These are phyloP conservation scores for Diacarnus erythraeanus DNA, from an alignment of 37 sponge, comb jelly and placozoan species.

Conservation along the genomic window DNA sequence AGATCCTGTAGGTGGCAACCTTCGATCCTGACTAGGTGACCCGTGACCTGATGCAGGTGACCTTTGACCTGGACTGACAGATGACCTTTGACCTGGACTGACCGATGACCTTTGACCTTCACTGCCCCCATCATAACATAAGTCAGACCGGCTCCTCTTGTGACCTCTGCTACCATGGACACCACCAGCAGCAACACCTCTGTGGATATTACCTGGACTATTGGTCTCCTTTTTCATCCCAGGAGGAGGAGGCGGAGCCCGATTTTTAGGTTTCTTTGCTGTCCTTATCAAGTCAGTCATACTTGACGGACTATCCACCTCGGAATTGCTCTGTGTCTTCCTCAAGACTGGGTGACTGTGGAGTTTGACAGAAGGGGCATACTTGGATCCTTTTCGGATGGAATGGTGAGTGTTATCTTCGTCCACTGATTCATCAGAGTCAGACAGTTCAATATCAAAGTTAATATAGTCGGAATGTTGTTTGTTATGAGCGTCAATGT, in stretches of 20 bases:
- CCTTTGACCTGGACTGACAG: neutral
- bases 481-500: neutral
- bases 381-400: neutral
- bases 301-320: neutral
- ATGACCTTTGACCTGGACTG: neutral
- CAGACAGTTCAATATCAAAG: neutral
- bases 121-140: too few species aligned
- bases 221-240: neutral
- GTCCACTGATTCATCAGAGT: slow-evolving; percentile 10
- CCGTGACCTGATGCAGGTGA: neutral
- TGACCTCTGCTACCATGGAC: neutral
- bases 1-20: neutral
- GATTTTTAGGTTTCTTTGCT: slow-evolving; percentile 15
- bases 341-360: slow-evolving; percentile 31
- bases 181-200: neutral
- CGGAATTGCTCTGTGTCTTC: slow-evolving; percentile 21
- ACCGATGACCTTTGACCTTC: neutral
- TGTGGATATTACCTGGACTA: neutral
- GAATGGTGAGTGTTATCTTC: neutral
- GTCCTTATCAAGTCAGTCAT: neutral
- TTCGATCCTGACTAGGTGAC: neutral
- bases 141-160: slow-evolving; percentile 11
- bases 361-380: slow-evolving; percentile 25
- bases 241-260: slow-evolving; percentile 52
- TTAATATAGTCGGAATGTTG: slow-evolving; percentile 35